These are phyloP conservation scores for Tragelaphus strepsiceros DNA, from an alignment of 2,113 vertebrate genomes.

Conservation along the genomic window DNA sequence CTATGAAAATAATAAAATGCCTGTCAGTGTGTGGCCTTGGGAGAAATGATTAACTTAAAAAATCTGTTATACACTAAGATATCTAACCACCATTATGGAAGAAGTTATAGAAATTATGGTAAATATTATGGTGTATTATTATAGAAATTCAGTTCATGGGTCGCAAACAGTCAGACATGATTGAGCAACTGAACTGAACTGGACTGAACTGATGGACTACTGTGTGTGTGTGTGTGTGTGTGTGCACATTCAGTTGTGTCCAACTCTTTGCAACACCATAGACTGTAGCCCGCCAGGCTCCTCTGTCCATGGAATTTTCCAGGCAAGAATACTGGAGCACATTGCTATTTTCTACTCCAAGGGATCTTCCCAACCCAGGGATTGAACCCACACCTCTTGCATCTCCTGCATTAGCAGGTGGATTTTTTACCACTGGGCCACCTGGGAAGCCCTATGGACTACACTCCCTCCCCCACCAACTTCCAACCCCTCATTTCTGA, in stretches of 20 bases:
- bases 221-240: background rate
- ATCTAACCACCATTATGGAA: background rate
- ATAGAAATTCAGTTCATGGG: background rate
- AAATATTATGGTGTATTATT: background rate
- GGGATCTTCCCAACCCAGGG: background rate
- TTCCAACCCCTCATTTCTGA: background rate
- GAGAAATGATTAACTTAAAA: background rate
- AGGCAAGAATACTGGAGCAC: background rate
- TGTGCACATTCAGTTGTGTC: accelerated
- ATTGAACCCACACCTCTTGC: background rate
- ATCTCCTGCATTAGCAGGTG: background rate
- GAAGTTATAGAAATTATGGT: background rate
- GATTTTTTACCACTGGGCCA: background rate
- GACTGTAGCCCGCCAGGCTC: background rate
- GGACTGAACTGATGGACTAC: background rate
- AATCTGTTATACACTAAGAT: background rate
- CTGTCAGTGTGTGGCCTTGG: background rate
- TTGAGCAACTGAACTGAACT: background rate
- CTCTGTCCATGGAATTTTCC: background rate
- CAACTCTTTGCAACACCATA: background rate
- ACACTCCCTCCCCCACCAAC: background rate
- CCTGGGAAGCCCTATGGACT: background rate
- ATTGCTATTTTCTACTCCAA: background rate
- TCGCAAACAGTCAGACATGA: accelerated
- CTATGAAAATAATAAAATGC: background rate